These are phyloP conservation scores for Stigmatopora argus DNA, from an alignment of 2,113 vertebrate species.

Conservation along the genomic window DNA sequence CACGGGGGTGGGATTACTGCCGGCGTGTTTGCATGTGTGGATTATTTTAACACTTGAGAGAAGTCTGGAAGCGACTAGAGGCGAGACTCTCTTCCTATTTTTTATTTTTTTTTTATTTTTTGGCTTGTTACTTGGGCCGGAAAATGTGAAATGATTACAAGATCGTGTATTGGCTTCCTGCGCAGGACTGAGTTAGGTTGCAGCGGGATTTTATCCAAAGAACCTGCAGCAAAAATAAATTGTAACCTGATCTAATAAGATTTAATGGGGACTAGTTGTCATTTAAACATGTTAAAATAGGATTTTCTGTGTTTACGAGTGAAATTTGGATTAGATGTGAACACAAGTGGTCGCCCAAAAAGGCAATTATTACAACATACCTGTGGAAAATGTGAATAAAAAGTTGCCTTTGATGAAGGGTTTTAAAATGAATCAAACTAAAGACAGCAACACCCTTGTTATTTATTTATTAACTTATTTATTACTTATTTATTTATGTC, in stretches of 20 bases:
- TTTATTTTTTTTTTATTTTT: neutral
- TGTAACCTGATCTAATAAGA: neutral
- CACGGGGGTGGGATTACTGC: neutral
- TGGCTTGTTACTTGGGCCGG: conserved; percentile 24
- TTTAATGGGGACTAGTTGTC: neutral
- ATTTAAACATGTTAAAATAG: neutral
- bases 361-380: neutral
- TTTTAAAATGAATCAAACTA: neutral
- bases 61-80: conserved; percentile 10
- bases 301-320: neutral
- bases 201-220: neutral
- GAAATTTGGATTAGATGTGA: neutral
- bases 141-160: conserved; percentile 20
- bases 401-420: too few relatives aligned
- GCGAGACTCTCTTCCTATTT: conserved; percentile 4
- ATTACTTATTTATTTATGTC: too few relatives aligned
- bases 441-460: neutral
- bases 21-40: conserved; percentile 36
- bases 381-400: neutral
- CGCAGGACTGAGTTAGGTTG: neutral
- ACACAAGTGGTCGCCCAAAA: neutral
- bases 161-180: conserved; percentile 3
- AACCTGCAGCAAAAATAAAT: neutral
- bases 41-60: conserved; percentile 46
- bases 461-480: too few relatives aligned